Base-by-base conservation (phyloP, 2,888 invertebrate genomes). In the Alloplasta piceator region DNA sequence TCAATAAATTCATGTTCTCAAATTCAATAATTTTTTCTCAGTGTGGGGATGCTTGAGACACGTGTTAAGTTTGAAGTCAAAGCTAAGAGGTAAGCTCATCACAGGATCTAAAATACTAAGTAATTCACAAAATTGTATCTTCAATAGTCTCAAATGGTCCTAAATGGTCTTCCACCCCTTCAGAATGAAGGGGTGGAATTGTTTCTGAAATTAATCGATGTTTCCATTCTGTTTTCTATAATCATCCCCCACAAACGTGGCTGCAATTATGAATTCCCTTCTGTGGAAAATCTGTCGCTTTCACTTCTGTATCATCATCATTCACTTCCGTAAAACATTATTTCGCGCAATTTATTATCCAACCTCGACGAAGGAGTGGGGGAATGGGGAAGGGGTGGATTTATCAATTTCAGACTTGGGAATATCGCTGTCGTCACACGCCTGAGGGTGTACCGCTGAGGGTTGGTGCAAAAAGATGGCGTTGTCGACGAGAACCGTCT, bases 381-480 rank as follows among this genome's bases (percentile, higher is more conserved):
- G 3, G 26, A 26, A 26, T 0, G 60, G 63, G 6, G n/a, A 7
- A n/a, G 38, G 5, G 41, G 52, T 70, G 43, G 50, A 78, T 78
- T 72, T 60, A 72, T 78, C 72, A 72, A 72, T 78, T 61, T 67
- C 56, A 43, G 52, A 72, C 52, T 67, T 55, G 60, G 16, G 52
- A 71, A 78, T 66, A 78, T 71, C 48, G 14, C 50, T 41, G 41
- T 36, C 58, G 71, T 14, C 64, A 56, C 50, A 71, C 41, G 77
- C 36, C 10, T 36, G 26, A 7, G 64, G 6, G 36, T 38, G 50
- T 63, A 14, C 63, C 61, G 60, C 52, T 43, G 26, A 56, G 50
- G 43, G 26, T 26, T 26, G 26, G 58, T 55, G 48, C 60, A 64
- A 50, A 48, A 70, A 48, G 64, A 63, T 39, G n/a, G n/a, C n/a